Evolutionary conservation across 2,888 invertebrate species (phyloP).

Genomic region (Beris morrisii): DNA sequence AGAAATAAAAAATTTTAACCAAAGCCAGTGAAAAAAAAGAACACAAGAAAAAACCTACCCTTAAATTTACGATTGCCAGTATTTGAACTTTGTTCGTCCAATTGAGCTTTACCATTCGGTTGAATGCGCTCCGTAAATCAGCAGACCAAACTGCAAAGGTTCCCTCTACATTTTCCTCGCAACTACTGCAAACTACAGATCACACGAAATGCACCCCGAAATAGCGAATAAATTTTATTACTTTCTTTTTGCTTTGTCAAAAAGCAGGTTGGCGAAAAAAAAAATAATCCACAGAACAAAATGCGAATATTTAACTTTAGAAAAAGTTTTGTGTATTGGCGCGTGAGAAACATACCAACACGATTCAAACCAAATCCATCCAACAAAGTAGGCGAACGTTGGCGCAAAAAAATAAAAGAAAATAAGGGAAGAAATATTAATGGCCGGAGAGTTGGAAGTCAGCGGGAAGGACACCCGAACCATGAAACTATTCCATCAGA

Average conservation of each 20-base stretch:
- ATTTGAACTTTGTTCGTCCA: conserved; percentile 32
- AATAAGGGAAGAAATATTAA: conserved; percentile 12
- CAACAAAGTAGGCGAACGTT: too few relatives aligned
- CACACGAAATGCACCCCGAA: too few relatives aligned
- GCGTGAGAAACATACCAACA: conserved; percentile 37
- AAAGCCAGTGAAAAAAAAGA: too few relatives aligned
- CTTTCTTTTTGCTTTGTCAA: too few relatives aligned
- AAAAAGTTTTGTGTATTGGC: conserved; percentile 35
- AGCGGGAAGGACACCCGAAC: conserved; percentile 28
- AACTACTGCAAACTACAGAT: too few relatives aligned
- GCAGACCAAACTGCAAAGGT: conserved; percentile 5
- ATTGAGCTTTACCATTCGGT: conserved; percentile 25
- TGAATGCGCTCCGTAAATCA: conserved; percentile 26
- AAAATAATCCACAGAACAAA: conserved; percentile 3
- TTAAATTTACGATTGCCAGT: neutral
- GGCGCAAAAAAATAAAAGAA: conserved; percentile 2
- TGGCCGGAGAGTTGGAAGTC: conserved; percentile 26
- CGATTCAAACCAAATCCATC: conserved; percentile 8
- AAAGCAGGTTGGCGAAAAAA: neutral
- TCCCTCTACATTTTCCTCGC: conserved; percentile 14
- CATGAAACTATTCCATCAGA: conserved; percentile 35
- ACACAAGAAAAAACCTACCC: neutral
- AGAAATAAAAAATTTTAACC: too few relatives aligned
- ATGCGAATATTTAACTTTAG: conserved; percentile 23
- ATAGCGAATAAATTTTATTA: too few relatives aligned